phyloP scores from a whole-genome alignment of 2,888 invertebrate species.

The Pinctada fucata region DNA sequence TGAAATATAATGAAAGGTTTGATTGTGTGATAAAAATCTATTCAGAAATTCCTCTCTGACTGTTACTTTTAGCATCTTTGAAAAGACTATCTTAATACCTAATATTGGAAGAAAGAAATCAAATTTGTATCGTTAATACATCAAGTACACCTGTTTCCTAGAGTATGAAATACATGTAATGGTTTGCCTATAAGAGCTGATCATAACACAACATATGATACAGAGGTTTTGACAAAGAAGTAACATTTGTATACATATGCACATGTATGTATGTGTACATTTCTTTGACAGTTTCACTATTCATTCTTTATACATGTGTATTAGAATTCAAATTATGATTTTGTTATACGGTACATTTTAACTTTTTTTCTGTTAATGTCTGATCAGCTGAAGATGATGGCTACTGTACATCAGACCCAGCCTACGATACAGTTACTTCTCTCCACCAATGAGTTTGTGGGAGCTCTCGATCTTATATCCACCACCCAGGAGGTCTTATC shows the following conservation, averaged over 20 bases:
- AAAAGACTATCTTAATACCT: no score
- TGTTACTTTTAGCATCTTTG: no score
- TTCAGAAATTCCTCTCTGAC: no score
- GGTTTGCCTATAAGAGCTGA: neutral
- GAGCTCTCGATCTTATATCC: conserved; percentile 95
- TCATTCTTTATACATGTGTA: conserved; percentile 1
- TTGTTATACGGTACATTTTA: no score
- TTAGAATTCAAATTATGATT: neutral
- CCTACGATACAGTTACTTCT: conserved; percentile 96
- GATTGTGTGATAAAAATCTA: no score
- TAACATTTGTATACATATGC: neutral
- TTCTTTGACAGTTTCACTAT: neutral
- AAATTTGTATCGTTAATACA: no score
- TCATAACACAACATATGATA: neutral
- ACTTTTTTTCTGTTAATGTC: conserved; percentile 1
- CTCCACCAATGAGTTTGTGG: conserved; percentile 97
- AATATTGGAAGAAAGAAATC: no score
- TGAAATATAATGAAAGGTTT: no score
- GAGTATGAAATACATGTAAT: no score
- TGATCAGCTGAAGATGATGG: conserved; percentile 88
- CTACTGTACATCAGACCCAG: conserved; percentile 97
- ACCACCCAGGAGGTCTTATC: conserved; percentile 96
- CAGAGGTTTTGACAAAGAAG: neutral
- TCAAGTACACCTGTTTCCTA: no score
- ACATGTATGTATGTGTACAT: neutral